These are phyloP conservation scores for Aspidiotus destructor DNA, from an alignment of 2,888 invertebrate species.

Conservation along the genomic window DNA sequence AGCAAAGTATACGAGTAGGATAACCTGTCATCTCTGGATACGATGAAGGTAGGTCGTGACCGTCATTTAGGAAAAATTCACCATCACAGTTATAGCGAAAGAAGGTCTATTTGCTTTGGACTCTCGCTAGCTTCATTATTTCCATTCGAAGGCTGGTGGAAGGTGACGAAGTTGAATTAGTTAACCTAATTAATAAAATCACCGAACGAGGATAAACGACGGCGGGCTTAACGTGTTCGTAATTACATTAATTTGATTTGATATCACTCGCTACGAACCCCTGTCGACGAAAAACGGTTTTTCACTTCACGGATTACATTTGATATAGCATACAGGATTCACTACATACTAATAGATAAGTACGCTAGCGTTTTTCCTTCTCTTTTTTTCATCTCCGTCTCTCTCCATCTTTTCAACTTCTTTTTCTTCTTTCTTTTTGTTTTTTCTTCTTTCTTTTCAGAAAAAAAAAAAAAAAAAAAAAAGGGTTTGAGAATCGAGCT, in stretches of 20 bases:
- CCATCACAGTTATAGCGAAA: no score
- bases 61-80: no score
- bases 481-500: conserved; percentile 31
- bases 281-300: conserved; percentile 5
- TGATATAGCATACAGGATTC: neutral
- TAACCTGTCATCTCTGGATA: no score
- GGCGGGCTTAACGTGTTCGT: no score
- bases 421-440: neutral
- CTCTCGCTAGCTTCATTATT: no score
- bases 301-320: conserved; percentile 18
- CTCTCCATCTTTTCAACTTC: neutral
- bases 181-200: no score
- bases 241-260: neutral
- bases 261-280: conserved; percentile 7
- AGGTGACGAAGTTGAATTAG: no score
- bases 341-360: conserved; percentile 25
- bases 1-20: no score
- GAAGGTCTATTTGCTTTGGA: no score
- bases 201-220: no score
- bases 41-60: no score
- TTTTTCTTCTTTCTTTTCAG: neutral
- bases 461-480: conserved; percentile 19
- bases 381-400: conserved; percentile 9
- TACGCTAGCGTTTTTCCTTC: conserved; percentile 19
- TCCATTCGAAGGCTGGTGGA: no score